Conservation (phyloP, 2,888 invertebrate species). For the Halictus ligatus region DNA sequence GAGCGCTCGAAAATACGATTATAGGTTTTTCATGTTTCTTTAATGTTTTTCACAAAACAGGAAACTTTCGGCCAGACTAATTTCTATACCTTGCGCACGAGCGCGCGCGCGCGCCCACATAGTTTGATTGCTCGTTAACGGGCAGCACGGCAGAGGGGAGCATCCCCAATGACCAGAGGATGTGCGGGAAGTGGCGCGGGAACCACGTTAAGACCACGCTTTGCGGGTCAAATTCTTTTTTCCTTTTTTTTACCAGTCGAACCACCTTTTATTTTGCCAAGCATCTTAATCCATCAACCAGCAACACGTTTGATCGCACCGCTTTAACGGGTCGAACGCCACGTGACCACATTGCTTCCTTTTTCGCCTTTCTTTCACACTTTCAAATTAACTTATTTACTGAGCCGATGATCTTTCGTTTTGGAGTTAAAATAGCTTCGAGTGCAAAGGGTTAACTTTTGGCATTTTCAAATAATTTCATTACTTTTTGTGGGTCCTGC, state of each 20-base stretch:
- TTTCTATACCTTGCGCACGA: slow-evolving; percentile 48
- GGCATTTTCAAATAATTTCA: background rate
- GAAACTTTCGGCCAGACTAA: slow-evolving; percentile 39
- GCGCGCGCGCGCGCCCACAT: slow-evolving; percentile 37
- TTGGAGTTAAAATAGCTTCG: no score
- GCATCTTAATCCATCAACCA: background rate
- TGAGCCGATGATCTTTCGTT: background rate
- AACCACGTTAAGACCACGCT: slow-evolving; percentile 70
- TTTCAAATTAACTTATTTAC: background rate
- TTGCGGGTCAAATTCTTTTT: slow-evolving; percentile 59
- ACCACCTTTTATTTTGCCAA: background rate
- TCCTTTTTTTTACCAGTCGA: slow-evolving; percentile 40
- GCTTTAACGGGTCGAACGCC: background rate
- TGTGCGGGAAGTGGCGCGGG: slow-evolving; percentile 83
- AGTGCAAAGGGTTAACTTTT: no score
- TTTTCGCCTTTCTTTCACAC: background rate
- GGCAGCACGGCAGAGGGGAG: slow-evolving; percentile 69
- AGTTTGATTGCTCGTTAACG: slow-evolving; percentile 67
- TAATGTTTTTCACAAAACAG: slow-evolving; percentile 28
- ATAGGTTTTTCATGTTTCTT: background rate
- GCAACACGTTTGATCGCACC: background rate
- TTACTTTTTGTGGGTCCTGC: background rate
- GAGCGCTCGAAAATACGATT: background rate
- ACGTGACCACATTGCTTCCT: background rate
- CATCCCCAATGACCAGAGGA: slow-evolving; percentile 81